Conservation (phyloP, 1,140 invertebrate genomes). For the Spodoptera frugiperda region DNA sequence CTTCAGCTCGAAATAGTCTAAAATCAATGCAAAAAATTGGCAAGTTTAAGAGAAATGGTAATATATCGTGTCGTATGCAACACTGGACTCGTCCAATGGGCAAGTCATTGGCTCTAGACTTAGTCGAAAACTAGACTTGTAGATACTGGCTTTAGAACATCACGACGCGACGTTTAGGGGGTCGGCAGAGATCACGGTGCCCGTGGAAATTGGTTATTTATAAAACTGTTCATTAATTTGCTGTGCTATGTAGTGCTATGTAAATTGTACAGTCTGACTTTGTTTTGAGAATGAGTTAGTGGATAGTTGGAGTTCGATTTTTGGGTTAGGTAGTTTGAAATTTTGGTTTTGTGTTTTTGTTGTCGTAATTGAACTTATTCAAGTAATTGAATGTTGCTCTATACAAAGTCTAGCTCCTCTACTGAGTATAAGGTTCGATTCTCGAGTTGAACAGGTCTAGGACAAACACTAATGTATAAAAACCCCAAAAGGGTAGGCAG, state of each 20-base stretch:
- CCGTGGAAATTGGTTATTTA: background rate
- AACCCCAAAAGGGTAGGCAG: too few relatives aligned
- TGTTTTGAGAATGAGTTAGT: background rate
- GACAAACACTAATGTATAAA: too few relatives aligned
- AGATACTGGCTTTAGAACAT: slow-evolving; percentile 7
- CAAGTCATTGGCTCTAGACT: slow-evolving; percentile 26
- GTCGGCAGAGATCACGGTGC: background rate
- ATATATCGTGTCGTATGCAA: background rate
- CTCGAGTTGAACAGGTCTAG: too few relatives aligned
- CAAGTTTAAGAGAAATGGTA: background rate
- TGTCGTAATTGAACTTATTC: too few relatives aligned
- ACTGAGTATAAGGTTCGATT: too few relatives aligned
- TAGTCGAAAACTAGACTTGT: slow-evolving; percentile 13
- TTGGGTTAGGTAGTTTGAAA: too few relatives aligned
- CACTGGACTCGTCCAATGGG: background rate
- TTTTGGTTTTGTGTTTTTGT: too few relatives aligned
- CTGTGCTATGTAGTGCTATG: too few relatives aligned
- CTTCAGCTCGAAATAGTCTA: slow-evolving; percentile 4
- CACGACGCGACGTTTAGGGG: background rate
- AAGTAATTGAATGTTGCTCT: too few relatives aligned
- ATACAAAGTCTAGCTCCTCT: too few relatives aligned
- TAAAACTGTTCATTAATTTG: too few relatives aligned
- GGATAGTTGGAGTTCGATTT: too few relatives aligned
- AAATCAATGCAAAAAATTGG: slow-evolving; percentile 26
- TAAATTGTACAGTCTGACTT: background rate